Conservation (phyloP, 1,140 invertebrate genomes). For the Ctenoplectra terminalis region DNA sequence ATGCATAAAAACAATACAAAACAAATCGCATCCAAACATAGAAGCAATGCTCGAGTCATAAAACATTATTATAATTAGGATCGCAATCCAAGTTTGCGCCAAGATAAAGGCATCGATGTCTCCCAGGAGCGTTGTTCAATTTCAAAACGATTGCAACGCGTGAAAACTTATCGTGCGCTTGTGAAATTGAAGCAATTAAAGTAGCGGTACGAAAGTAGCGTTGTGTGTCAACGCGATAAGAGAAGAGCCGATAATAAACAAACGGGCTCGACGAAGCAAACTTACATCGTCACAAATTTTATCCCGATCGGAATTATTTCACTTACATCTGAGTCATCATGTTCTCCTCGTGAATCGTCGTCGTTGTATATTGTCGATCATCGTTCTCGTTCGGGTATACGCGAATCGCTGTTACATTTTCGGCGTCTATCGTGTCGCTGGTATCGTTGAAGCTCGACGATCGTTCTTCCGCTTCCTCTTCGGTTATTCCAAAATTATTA, state of each 20-base stretch:
- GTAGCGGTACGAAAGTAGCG: background rate
- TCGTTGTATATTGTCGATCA: slow-evolving; percentile 15
- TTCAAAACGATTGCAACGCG: background rate
- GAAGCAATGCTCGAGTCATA: background rate
- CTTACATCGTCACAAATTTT: background rate
- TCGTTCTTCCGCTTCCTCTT: slow-evolving; percentile 52
- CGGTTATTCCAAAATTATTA: background rate
- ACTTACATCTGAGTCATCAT: slow-evolving; percentile 41
- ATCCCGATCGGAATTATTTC: slow-evolving; percentile 5
- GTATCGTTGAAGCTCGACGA: slow-evolving; percentile 43
- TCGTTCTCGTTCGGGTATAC: slow-evolving; percentile 34
- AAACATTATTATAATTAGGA: background rate
- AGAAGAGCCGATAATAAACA: slow-evolving; percentile 12
- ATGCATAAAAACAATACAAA: background rate
- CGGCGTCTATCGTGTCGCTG: slow-evolving; percentile 56
- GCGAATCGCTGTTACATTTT: slow-evolving; percentile 75
- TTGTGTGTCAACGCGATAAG: slow-evolving; percentile 22
- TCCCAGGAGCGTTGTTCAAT: background rate
- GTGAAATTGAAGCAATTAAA: slow-evolving; percentile 21
- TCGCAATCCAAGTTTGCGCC: background rate
- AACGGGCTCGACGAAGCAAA: background rate
- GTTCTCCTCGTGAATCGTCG: slow-evolving; percentile 31
- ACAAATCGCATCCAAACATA: background rate
- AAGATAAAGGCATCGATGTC: background rate
- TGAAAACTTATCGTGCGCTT: background rate